phyloP scores from a whole-genome alignment of 2,888 invertebrate genomes.

The Anthrax anthrax region DNA sequence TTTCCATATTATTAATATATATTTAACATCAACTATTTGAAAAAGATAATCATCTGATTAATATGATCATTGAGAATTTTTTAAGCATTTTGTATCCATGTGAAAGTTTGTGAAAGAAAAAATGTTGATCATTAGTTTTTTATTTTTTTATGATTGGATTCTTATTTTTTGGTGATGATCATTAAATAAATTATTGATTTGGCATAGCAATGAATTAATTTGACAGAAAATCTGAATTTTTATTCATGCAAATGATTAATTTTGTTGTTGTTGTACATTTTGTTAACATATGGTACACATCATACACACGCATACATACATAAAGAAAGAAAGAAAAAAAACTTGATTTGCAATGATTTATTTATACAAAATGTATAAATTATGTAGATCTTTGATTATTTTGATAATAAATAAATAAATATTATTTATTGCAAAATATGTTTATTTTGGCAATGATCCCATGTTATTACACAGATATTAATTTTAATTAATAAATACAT shows the following conservation, averaged over 20 bases:
- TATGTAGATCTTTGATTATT: neutral
- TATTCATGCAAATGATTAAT: neutral
- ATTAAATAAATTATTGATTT: neutral
- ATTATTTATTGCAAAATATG: neutral
- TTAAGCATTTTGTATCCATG: neutral
- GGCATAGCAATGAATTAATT: neutral
- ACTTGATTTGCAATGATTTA: neutral
- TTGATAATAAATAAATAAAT: neutral
- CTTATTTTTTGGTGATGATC: neutral
- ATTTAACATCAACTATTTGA: too few species aligned
- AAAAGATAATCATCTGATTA: too few species aligned
- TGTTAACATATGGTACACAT: too few species aligned
- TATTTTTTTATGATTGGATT: too few species aligned
- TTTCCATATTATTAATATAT: too few species aligned
- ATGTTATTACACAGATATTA: too few species aligned
- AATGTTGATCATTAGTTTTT: too few species aligned
- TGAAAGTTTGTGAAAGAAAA: too few species aligned
- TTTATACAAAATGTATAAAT: neutral
- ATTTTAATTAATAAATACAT: too few species aligned
- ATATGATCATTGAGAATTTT: constrained; percentile 7
- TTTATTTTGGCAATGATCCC: neutral
- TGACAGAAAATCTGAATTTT: neutral
- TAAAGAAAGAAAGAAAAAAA: neutral
- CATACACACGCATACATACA: too few species aligned
- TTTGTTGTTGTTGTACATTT: neutral